A percentile compares a stretch with the other conserved stretches of the same genome.
Conservation (phyloP, 2,797 vertebrate species). For the Malacoraja senta region DNA sequence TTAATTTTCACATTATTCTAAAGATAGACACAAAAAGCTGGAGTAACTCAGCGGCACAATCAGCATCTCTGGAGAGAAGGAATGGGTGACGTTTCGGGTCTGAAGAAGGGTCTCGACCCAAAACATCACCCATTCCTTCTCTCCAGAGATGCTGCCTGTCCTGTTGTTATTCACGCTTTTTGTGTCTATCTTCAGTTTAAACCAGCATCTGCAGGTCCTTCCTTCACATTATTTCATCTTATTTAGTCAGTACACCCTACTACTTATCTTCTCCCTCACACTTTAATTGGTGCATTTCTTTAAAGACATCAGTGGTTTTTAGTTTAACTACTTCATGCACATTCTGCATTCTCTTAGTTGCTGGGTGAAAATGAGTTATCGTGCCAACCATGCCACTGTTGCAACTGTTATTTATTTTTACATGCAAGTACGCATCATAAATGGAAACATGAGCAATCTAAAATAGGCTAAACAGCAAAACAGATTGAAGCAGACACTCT, state of each 20-base stretch:
- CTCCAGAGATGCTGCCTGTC: no score
- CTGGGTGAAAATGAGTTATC: not conserved
- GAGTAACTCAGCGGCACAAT: no score
- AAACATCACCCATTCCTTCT: no score
- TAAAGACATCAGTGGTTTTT: not conserved
- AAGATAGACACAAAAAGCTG: no score
- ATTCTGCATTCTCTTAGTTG: not conserved
- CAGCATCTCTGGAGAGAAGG: no score
- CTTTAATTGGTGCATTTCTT: not conserved
- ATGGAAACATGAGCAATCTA: not conserved
- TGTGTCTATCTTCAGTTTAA: no score
- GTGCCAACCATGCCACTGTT: not conserved
- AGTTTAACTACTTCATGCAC: not conserved
- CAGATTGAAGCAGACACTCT: slow-evolving; percentile 21
- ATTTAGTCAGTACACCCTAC: not conserved
- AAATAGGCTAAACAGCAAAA: not conserved
- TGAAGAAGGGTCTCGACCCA: no score
- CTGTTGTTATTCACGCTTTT: no score
- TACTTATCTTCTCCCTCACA: not conserved
- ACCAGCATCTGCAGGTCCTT: no score
- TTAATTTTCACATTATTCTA: no score
- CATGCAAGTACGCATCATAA: not conserved
- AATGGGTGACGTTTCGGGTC: no score
- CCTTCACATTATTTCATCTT: not conserved
- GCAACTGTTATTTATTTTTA: not conserved